Percentiles rank a stretch among this genome's conserved stretches.
Conservation (phyloP, 2,797 vertebrate species). For the Pseudochaenichthys georgianus region DNA sequence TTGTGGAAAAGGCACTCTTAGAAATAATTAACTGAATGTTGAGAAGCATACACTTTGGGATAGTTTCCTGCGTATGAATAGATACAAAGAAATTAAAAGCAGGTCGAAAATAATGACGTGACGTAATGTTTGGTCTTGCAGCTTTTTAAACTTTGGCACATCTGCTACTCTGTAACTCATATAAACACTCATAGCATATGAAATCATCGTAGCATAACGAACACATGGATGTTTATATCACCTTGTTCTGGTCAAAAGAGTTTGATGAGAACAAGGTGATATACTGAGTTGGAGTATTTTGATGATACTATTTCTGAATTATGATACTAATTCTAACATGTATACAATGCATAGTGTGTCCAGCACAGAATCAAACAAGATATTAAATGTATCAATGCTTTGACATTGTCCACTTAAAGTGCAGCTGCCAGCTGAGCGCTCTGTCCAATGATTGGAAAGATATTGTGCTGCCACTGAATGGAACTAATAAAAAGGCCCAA, state of each 20-base stretch:
- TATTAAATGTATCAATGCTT: slow-evolving; percentile 39
- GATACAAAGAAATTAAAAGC: slow-evolving; percentile 29
- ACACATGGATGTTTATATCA: neutral
- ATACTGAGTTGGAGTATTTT: slow-evolving; percentile 18
- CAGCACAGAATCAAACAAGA: slow-evolving; percentile 68
- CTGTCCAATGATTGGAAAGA: slow-evolving; percentile 1
- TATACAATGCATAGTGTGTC: slow-evolving; percentile 66
- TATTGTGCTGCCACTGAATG: slow-evolving; percentile 32
- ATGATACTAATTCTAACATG: slow-evolving; percentile 18
- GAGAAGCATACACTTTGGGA: slow-evolving; percentile 16
- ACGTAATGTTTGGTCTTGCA: neutral
- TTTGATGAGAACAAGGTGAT: too few species aligned
- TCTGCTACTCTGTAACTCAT: slow-evolving; percentile 16
- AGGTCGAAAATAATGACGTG: slow-evolving; percentile 7
- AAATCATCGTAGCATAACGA: neutral
- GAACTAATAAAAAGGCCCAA: neutral
- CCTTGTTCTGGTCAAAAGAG: slow-evolving; percentile 8
- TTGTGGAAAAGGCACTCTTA: slow-evolving; percentile 1
- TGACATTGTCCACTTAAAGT: slow-evolving; percentile 25
- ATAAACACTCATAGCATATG: neutral
- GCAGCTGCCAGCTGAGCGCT: slow-evolving; percentile 28
- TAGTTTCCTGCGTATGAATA: slow-evolving; percentile 36
- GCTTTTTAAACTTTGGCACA: slow-evolving; percentile 17
- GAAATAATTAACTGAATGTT: slow-evolving; percentile 22
- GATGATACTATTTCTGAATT: slow-evolving; percentile 8